A percentile compares a stretch with the other conserved stretches of the same genome.
These are phyloP conservation scores for Rhagium mordax DNA, from an alignment of 2,888 invertebrate genomes.

Conservation along the genomic window DNA sequence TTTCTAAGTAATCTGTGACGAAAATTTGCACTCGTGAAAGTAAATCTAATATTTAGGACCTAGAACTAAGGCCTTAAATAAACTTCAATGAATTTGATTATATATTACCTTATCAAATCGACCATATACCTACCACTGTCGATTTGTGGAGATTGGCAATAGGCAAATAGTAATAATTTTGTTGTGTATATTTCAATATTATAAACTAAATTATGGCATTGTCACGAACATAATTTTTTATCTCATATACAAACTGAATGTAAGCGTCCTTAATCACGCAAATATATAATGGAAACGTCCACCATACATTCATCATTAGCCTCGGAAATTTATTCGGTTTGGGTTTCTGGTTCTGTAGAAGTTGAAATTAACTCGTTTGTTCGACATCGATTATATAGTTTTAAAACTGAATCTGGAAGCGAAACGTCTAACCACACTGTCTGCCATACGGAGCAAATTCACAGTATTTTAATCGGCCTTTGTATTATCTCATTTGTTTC, in stretches of 20 bases:
- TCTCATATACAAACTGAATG: not conserved
- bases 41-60: too few species aligned
- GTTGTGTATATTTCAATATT: not conserved
- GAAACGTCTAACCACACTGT: not conserved
- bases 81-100: too few species aligned
- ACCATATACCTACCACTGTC: too few species aligned
- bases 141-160: too few species aligned
- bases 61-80: too few species aligned
- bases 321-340: conserved; percentile 39
- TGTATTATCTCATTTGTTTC: not conserved
- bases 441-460: not conserved
- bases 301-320: conserved; percentile 43
- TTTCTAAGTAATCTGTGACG: too few species aligned
- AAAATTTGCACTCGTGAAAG: too few species aligned
- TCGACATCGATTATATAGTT: conserved; percentile 39
- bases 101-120: too few species aligned
- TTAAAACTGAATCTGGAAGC: conserved; percentile 24
- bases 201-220: not conserved
- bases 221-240: not conserved
- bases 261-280: not conserved
- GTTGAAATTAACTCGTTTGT: conserved; percentile 47
- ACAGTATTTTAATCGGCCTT: not conserved
- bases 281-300: conserved; percentile 38
- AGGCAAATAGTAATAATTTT: not conserved
- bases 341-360: conserved; percentile 43